Percentiles rank a stretch among this genome's conserved stretches.
phyloP scores from a whole-genome alignment of 1,140 invertebrate species.

The Probaryconus sp. region DNA sequence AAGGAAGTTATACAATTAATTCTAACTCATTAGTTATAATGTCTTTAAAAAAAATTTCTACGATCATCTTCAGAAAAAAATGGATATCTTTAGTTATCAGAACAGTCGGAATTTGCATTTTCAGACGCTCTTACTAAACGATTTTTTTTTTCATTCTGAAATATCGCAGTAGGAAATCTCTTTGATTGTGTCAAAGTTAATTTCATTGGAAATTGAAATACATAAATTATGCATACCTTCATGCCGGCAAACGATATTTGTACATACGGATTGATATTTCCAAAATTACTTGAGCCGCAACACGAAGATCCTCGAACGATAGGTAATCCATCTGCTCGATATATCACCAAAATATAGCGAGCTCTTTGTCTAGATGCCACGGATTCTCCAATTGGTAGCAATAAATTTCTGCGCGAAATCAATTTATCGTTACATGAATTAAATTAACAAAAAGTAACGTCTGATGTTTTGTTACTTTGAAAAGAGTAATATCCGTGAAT shows the following conservation, averaged over 20 bases:
- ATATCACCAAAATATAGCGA: slow-evolving; percentile 82
- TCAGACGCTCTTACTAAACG: too few relatives aligned
- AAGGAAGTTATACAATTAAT: too few relatives aligned
- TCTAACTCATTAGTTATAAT: too few relatives aligned
- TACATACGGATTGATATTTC: slow-evolving; percentile 82
- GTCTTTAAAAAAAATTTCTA: too few relatives aligned
- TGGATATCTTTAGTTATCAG: too few relatives aligned
- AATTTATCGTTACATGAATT: slow-evolving; percentile 33
- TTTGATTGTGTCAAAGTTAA: slow-evolving; percentile 2
- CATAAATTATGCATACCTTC: slow-evolving; percentile 75
- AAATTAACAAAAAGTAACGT: slow-evolving; percentile 29
- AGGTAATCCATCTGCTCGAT: slow-evolving; percentile 83
- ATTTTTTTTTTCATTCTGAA: not conserved
- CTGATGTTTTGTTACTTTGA: too few relatives aligned
- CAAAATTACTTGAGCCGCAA: slow-evolving; percentile 73
- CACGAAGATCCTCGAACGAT: slow-evolving; percentile 73
- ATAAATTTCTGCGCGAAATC: slow-evolving; percentile 81
- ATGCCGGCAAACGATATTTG: slow-evolving; percentile 83
- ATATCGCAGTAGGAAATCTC: slow-evolving; percentile 8
- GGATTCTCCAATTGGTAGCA: slow-evolving; percentile 83
- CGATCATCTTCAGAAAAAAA: too few relatives aligned
- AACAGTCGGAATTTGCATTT: too few relatives aligned
- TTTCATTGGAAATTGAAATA: slow-evolving; percentile 38
- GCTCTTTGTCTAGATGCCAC: slow-evolving; percentile 81
- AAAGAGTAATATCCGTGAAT: not conserved